Base-by-base conservation (phyloP, 2,113 vertebrate genomes). In the Anas platyrhynchos region DNA sequence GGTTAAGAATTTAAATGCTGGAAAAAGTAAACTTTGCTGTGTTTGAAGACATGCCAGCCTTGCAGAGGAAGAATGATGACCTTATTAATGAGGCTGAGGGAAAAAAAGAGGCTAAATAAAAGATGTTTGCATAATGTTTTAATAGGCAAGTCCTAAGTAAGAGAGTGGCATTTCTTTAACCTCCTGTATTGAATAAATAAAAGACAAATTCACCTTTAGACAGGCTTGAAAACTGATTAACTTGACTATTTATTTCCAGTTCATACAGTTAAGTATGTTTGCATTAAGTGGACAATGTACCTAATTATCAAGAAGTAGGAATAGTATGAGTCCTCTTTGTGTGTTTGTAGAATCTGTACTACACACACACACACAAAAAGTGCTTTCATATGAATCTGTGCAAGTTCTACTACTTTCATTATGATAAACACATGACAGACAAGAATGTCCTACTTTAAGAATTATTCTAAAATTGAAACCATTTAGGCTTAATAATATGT, bases 61-160 rank as follows among this genome's bases (percentile, higher is more conserved):
- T 36, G 41, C 1, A 74, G 36, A 59, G 4, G 6, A 89, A 76
- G 58, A 90, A 21, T 41, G n/a, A 90, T 63, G 16, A 77, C 13
- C 14, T 9, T 76, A 4, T 50, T 83, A 66, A 48, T 50, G 21
- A 77, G 27, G 82, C 11, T 63, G 15, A 88, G 83, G 17, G 22
- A 13, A 65, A 56, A 77, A 55, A 67, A 38, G 36, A 66, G 16
- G 9, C 18, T 83, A 74, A 74, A 81, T 88, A 84, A 67, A 88
- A 91, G 16, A 58, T 81, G 34, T 94, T 96, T 96, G 48, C 20
- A 43, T 78, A 83, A 65, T 32, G 16, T 72, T 92, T 95, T 83
- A 92, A 85, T 71, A 61, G 71, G 4, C 16, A 82, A 26, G 9
- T 78, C 38, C 48, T 76, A 81, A 71, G 29, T 68, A 55, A 85